These are phyloP conservation scores for Drosophila kohkoa DNA, from an alignment of 1,140 invertebrate genomes.

Conservation along the genomic window DNA sequence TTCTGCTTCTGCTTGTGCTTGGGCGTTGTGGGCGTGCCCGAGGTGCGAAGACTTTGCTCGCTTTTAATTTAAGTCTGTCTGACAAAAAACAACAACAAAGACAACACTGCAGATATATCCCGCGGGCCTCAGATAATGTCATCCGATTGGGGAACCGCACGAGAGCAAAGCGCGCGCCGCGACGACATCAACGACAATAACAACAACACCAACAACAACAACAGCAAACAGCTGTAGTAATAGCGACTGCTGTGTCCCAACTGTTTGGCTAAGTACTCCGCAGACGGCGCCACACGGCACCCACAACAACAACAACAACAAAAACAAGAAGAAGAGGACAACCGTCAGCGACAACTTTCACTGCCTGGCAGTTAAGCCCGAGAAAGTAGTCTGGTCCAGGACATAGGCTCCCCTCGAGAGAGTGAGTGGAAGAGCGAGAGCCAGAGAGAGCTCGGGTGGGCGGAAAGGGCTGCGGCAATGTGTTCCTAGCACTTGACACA, in stretches of 20 bases:
- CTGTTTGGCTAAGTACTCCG: slow-evolving; percentile 68
- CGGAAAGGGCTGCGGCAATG: slow-evolving; percentile 27
- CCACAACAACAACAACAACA: slow-evolving; percentile 40
- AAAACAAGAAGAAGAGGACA: background rate
- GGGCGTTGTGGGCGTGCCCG: slow-evolving; percentile 9
- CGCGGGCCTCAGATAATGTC: slow-evolving; percentile 68
- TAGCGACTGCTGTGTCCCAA: slow-evolving; percentile 26
- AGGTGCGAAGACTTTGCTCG: slow-evolving; percentile 71
- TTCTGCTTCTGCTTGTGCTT: background rate
- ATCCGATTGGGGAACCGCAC: slow-evolving; percentile 72
- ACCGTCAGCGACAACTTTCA: slow-evolving; percentile 62
- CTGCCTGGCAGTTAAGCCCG: slow-evolving; percentile 23
- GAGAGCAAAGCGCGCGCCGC: slow-evolving; percentile 36
- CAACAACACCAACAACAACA: slow-evolving; percentile 25
- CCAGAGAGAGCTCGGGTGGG: background rate
- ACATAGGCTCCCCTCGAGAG: background rate
- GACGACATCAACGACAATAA: slow-evolving; percentile 27
- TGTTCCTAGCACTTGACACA: slow-evolving; percentile 72
- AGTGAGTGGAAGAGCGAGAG: slow-evolving; percentile 1
- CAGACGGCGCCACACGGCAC: slow-evolving; percentile 66
- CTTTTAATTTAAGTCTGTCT: slow-evolving; percentile 73
- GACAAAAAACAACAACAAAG: slow-evolving; percentile 24
- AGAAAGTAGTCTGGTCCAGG: slow-evolving; percentile 4
- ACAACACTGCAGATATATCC: slow-evolving; percentile 37
- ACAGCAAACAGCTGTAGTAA: background rate